Evolutionary conservation across 1,140 invertebrate genomes (phyloP).

Genomic region (Archivesica marissinica): DNA sequence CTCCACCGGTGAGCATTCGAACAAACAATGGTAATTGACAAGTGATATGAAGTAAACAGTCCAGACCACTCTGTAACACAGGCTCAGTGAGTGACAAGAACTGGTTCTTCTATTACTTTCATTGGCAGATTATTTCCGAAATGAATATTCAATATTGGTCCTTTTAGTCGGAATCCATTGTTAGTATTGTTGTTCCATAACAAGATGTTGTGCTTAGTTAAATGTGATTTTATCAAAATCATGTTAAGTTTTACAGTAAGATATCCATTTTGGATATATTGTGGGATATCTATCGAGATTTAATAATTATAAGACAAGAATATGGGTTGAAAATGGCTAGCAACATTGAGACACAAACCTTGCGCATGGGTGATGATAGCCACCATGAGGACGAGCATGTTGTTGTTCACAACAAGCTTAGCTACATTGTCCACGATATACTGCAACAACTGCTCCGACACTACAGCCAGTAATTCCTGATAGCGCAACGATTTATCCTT

Average conservation of each 20-base stretch:
- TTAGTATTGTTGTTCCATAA: background rate
- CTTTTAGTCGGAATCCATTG: background rate
- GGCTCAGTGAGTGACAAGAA: too few relatives aligned
- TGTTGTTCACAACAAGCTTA: constrained; percentile 89
- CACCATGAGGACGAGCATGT: constrained; percentile 89
- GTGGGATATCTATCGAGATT: too few relatives aligned
- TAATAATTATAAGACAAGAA: too few relatives aligned
- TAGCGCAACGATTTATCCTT: constrained; percentile 90
- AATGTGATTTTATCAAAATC: too few relatives aligned
- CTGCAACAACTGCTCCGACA: constrained; percentile 87
- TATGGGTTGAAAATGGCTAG: background rate
- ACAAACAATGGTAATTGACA: too few relatives aligned
- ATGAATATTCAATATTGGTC: too few relatives aligned
- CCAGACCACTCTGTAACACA: too few relatives aligned
- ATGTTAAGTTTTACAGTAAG: background rate
- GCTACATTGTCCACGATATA: constrained; percentile 87
- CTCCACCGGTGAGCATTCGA: too few relatives aligned
- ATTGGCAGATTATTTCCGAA: too few relatives aligned
- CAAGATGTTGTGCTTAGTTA: background rate
- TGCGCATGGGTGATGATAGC: constrained; percentile 88
- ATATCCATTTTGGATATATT: too few relatives aligned
- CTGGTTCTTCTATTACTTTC: too few relatives aligned
- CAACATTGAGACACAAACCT: constrained; percentile 81
- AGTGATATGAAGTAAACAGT: too few relatives aligned
- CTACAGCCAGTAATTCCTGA: constrained; percentile 89